phyloP scores from a whole-genome alignment of 2,888 invertebrate genomes.

The Sarcophaga subvicina region DNA sequence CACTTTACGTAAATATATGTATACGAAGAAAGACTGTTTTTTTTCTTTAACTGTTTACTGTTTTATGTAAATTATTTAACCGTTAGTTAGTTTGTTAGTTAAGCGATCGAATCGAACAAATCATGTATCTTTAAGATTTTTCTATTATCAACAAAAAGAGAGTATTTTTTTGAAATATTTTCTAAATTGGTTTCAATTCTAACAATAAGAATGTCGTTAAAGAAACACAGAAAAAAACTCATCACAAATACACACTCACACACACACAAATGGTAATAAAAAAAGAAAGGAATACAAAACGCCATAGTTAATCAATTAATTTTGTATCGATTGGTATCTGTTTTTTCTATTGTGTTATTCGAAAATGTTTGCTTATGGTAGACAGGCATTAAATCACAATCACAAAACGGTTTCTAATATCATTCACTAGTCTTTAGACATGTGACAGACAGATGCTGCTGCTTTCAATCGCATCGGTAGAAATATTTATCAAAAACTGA shows the following conservation, averaged over 20 bases:
- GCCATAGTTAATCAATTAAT: constrained; percentile 36
- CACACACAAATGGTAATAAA: constrained; percentile 11
- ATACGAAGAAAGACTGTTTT: not conserved
- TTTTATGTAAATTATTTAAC: not conserved
- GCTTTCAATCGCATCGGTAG: not conserved
- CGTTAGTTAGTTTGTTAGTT: not conserved
- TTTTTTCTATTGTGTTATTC: not conserved
- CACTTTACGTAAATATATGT: not conserved
- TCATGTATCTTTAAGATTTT: too few species aligned
- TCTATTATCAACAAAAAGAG: not conserved
- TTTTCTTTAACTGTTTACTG: not conserved
- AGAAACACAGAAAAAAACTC: not conserved
- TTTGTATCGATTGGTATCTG: not conserved
- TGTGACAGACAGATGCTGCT: not conserved
- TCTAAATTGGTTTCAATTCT: constrained; percentile 23
- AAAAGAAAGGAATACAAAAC: too few species aligned
- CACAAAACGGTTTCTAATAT: not conserved
- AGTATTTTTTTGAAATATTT: not conserved
- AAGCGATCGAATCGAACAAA: not conserved
- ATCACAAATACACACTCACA: not conserved
- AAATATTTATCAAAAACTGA: not conserved
- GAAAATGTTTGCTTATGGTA: constrained; percentile 7
- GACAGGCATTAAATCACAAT: constrained; percentile 3
- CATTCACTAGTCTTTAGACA: not conserved
- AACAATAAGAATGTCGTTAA: constrained; percentile 14